Conservation (phyloP, 1,140 invertebrate genomes). For the Saxidomus purpurata region DNA sequence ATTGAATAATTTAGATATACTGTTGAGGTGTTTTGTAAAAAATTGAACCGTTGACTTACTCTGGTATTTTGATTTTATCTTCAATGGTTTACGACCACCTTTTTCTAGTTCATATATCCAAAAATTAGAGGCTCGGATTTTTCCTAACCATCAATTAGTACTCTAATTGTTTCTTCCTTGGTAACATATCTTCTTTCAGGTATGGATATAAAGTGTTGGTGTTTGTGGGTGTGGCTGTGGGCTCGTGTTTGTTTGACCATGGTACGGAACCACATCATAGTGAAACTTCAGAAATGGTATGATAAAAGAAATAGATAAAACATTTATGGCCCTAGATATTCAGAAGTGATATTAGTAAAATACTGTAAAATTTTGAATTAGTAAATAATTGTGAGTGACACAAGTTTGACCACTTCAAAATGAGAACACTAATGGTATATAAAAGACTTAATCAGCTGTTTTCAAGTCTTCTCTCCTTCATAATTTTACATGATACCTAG, state of each 20-base stretch:
- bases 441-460: too few species aligned
- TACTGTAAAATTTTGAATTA: too few species aligned
- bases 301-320: too few species aligned
- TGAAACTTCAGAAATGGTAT: not conserved
- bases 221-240: not conserved
- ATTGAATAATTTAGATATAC: constrained; percentile 27
- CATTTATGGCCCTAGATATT: too few species aligned
- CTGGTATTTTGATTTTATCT: constrained; percentile 29
- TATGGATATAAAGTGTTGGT: not conserved
- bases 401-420: too few species aligned
- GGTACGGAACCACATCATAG: not conserved
- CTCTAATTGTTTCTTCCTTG: constrained; percentile 11
- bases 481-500: too few species aligned
- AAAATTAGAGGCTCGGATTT: not conserved
- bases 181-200: not conserved
- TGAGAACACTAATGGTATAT: too few species aligned
- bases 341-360: too few species aligned
- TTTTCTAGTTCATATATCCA: not conserved
- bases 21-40: not conserved
- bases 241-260: constrained; percentile 7
- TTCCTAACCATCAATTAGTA: constrained; percentile 22
- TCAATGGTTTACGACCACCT: constrained; percentile 1
- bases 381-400: too few species aligned
- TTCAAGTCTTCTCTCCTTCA: too few species aligned
- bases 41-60: not conserved